Evolutionary conservation across 1,140 invertebrate species (phyloP).

Genomic region (Chironomus striatipennis): DNA sequence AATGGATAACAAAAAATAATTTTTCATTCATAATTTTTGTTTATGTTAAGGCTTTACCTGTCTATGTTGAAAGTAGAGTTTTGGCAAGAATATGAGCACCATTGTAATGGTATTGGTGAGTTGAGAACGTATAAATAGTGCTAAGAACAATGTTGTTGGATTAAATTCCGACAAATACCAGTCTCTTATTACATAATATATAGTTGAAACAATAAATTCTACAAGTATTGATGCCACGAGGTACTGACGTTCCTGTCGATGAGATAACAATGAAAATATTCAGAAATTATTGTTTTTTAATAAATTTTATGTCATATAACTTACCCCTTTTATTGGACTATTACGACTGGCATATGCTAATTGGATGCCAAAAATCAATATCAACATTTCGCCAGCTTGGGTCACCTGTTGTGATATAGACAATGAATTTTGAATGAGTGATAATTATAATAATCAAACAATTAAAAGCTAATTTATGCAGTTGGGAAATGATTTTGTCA

Average conservation of each 20-base stretch:
- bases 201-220: slow-evolving; percentile 62
- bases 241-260: slow-evolving; percentile 59
- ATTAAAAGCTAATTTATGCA: too few relatives aligned
- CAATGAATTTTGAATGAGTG: too few relatives aligned
- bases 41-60: slow-evolving; percentile 41
- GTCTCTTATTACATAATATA: slow-evolving; percentile 58
- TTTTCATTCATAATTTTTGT: too few relatives aligned
- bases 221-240: slow-evolving; percentile 65
- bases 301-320: neutral
- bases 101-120: slow-evolving; percentile 67
- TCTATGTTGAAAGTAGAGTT: slow-evolving; percentile 66
- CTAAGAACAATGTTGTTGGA: slow-evolving; percentile 58
- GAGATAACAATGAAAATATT: slow-evolving; percentile 28
- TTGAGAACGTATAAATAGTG: slow-evolving; percentile 64
- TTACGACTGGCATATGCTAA: slow-evolving; percentile 71
- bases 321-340: slow-evolving; percentile 2
- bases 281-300: neutral
- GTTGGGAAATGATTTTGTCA: too few relatives aligned
- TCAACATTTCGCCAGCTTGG: slow-evolving; percentile 72
- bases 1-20: too few relatives aligned
- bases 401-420: slow-evolving; percentile 39
- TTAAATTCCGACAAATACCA: slow-evolving; percentile 51
- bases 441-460: too few relatives aligned
- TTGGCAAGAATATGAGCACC: slow-evolving; percentile 66
- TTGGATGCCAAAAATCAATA: slow-evolving; percentile 73